phyloP scores from a whole-genome alignment of 2,797 vertebrate genomes.

The Petrocephalus schoutedeni region DNA sequence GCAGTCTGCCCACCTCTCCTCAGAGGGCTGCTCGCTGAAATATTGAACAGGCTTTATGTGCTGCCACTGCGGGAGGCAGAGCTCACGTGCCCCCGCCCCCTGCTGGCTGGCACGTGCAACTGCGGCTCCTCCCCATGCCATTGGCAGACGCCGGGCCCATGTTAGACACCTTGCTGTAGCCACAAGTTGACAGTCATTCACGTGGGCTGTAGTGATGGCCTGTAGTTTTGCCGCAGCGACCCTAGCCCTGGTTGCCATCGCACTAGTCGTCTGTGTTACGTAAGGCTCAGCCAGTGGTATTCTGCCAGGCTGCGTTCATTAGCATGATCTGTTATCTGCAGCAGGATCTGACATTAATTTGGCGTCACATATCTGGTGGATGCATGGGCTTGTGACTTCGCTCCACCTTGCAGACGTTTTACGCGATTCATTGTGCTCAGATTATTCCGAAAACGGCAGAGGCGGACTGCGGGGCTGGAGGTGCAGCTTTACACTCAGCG shows the following conservation, averaged over 20 bases:
- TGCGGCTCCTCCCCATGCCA: neutral
- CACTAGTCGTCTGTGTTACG: neutral
- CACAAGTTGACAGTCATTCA: neutral
- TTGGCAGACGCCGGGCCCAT: no score
- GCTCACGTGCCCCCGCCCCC: neutral
- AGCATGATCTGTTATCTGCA: neutral
- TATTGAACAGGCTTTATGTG: slow-evolving; percentile 14
- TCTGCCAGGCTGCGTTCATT: neutral
- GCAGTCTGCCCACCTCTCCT: neutral
- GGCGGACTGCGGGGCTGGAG: neutral
- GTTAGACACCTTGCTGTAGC: no score
- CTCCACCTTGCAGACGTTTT: neutral
- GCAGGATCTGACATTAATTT: neutral
- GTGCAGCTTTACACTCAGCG: neutral
- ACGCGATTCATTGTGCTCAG: neutral
- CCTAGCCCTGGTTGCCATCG: neutral
- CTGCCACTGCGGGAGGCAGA: neutral
- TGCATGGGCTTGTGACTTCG: neutral
- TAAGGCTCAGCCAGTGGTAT: neutral
- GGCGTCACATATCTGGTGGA: neutral
- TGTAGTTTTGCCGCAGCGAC: neutral
- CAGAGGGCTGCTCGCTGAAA: neutral
- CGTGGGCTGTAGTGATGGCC: neutral
- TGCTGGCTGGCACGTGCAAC: neutral
- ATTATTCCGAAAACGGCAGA: neutral